Evolutionary conservation across 2,113 vertebrate genomes (phyloP), one percentile per base, ranked within the genome.

Genomic region (Erythrocercus mccallii): DNA sequence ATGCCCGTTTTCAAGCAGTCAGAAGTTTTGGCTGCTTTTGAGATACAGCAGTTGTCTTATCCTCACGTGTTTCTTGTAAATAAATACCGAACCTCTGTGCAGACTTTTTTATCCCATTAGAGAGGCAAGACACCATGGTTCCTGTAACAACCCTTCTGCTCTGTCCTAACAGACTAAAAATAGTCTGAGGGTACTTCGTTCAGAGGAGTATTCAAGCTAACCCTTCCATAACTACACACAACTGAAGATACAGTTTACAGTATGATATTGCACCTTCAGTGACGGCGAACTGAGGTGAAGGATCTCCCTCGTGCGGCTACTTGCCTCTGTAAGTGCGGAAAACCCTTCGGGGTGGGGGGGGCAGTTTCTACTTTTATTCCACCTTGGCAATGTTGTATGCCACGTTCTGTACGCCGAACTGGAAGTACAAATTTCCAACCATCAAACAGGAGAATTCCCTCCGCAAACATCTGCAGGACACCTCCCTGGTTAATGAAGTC

Each of bases 331-430:
- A 10, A 48, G 28, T 0, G 12, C 0, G 2, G 70, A 35, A 74
- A 25, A 15, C 11, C 3, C 1, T 35, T 4, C 3, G 1, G 5
- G 27, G 10, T 17, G 21, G 2, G 2, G 10, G 4, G 8, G 4
- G 6, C 2, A 12, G 23, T 35, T 37, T 56, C 53, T 38, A 47
- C 23, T 77, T 68, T 48, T 31, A 45, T 62, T 54, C n/a, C 21
- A 5, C 12, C 61, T 9, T 6, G 25, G 33, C 51, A 47, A 4
- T 2, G 27, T 9, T 30, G 28, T 13, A 4, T 2, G 11, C 20
- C 10, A 3, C 53, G 10, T 17, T 1, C 22, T 17, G 6, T 9
- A 50, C 7, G 13, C 35, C 5, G 1, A 58, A 31, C 23, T 9
- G 42, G 21, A 11, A 6, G 33, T 15, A 25, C 11, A 10, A 6